Conservation (phyloP, 2,888 invertebrate genomes). For the Heliconius charithonia region DNA sequence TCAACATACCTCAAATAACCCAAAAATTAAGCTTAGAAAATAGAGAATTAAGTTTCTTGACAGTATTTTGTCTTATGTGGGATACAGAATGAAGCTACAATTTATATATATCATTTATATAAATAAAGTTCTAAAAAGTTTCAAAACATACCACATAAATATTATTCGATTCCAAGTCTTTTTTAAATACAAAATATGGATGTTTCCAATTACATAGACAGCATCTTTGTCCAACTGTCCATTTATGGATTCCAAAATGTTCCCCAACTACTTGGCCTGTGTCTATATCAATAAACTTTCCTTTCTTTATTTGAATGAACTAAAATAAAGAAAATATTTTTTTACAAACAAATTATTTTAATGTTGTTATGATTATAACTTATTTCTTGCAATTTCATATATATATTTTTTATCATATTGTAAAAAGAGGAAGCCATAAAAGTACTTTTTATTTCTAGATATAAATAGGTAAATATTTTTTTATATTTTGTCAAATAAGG, state of each 20-base stretch:
- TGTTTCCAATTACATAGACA: conserved; percentile 84
- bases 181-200: conserved; percentile 90
- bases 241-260: conserved; percentile 95
- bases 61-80: neutral
- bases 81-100: too few relatives aligned
- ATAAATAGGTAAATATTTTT: too few relatives aligned
- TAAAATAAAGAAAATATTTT: conserved; percentile 62
- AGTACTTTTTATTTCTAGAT: too few relatives aligned
- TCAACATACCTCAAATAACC: too few relatives aligned
- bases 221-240: conserved; percentile 96
- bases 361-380: neutral
- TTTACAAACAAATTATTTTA: neutral
- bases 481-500: too few relatives aligned
- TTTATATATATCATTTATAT: too few relatives aligned
- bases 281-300: conserved; percentile 92
- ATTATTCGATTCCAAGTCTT: conserved; percentile 87
- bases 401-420: too few relatives aligned
- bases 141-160: conserved; percentile 88
- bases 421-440: too few relatives aligned
- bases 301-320: conserved; percentile 92
- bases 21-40: neutral
- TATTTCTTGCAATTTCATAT: neutral
- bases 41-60: neutral
- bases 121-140: too few relatives aligned
- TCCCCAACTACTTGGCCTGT: conserved; percentile 89